Evolutionary conservation across 2,797 vertebrate genomes (phyloP).

Genomic region (Apogon hyalosoma): DNA sequence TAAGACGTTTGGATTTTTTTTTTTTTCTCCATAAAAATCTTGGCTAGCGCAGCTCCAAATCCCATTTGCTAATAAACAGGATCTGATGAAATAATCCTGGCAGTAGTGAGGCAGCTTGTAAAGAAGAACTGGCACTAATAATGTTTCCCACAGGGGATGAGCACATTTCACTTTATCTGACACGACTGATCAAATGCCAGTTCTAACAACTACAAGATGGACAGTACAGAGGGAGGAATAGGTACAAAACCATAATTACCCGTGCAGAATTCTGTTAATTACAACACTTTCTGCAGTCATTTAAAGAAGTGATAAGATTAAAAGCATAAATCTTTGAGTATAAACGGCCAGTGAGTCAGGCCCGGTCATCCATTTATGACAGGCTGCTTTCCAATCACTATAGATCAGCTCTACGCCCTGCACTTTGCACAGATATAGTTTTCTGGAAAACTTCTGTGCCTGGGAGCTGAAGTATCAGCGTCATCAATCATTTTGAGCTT

Average conservation of each 20-base stretch:
- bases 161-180: constrained; percentile 60
- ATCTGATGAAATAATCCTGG: constrained; percentile 61
- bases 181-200: constrained; percentile 63
- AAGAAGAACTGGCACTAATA: constrained; percentile 60
- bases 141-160: constrained; percentile 45
- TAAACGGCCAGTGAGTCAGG: constrained; percentile 36
- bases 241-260: constrained; percentile 42
- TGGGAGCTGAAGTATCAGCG: constrained; percentile 35
- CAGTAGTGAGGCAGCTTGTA: constrained; percentile 28
- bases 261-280: constrained; percentile 53
- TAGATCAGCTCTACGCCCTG: constrained; percentile 34
- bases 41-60: constrained; percentile 57
- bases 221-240: constrained; percentile 36
- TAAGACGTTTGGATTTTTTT: constrained; percentile 12
- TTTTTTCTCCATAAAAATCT: constrained; percentile 45
- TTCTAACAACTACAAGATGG: constrained; percentile 55
- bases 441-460: constrained; percentile 28
- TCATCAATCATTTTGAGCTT: constrained; percentile 52
- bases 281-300: constrained; percentile 26
- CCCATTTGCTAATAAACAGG: constrained; percentile 58
- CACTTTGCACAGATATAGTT: constrained; percentile 9
- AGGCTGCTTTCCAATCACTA: constrained; percentile 25
- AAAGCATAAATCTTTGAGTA: constrained; percentile 17
- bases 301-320: constrained; percentile 31
- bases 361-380: constrained; percentile 29